Conservation (phyloP, 2,888 invertebrate genomes). For the Macrophya alboannulata region DNA sequence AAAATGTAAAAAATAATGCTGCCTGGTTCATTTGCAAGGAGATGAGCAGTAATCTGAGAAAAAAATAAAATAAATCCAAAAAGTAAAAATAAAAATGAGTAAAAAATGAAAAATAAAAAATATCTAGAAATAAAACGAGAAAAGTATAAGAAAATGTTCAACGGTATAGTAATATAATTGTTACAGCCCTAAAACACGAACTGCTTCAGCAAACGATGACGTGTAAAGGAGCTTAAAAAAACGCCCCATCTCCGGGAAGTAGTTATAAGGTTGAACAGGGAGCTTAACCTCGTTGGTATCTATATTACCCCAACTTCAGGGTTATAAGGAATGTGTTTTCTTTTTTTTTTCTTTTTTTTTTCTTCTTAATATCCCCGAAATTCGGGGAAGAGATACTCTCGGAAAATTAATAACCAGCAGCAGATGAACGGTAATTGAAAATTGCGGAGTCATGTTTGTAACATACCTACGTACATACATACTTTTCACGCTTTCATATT, state of each 20-base stretch:
- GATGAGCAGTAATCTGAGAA: constrained; percentile 19
- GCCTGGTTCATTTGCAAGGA: constrained; percentile 21
- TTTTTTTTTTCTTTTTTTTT: not conserved
- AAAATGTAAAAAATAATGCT: constrained; percentile 28
- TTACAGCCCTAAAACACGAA: constrained; percentile 36
- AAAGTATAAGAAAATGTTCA: constrained; percentile 10
- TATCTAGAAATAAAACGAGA: not conserved
- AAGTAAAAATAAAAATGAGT: not conserved
- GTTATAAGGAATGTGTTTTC: not conserved
- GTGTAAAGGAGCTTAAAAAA: constrained; percentile 34
- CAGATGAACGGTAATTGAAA: not conserved
- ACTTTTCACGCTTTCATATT: not conserved
- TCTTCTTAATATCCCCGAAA: not conserved
- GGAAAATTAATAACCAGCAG: not conserved
- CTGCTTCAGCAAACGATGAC: constrained; percentile 39
- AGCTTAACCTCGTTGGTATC: constrained; percentile 22
- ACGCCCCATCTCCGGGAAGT: constrained; percentile 8
- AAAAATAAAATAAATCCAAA: not conserved
- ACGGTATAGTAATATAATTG: constrained; percentile 16
- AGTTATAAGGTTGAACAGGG: constrained; percentile 34
- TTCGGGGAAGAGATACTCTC: not conserved
- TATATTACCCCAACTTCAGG: constrained; percentile 22
- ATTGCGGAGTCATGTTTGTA: not conserved
- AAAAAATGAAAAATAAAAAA: not conserved
- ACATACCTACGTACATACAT: not conserved